Percentiles rank a stretch among this genome's conserved stretches.
phyloP scores from a whole-genome alignment of 2,113 vertebrate species.

The Myotis yumanensis region DNA sequence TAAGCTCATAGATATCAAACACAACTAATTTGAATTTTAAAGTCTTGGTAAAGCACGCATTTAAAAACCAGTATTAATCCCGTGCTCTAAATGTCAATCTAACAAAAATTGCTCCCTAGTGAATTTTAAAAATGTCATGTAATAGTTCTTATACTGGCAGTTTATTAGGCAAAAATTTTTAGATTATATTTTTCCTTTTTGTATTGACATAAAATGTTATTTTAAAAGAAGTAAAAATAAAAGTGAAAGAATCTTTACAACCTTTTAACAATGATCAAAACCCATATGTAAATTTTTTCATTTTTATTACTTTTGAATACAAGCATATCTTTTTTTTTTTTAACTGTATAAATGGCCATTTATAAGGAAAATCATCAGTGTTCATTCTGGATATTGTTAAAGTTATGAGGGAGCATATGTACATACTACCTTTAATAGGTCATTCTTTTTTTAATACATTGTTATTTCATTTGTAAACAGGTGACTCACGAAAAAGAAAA shows the following conservation, averaged over 20 bases:
- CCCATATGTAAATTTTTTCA: neutral
- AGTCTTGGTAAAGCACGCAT: neutral
- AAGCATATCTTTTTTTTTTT: neutral
- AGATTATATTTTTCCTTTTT: neutral
- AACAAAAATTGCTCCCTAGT: neutral
- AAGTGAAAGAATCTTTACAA: neutral
- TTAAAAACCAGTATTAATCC: neutral
- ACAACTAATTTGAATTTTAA: neutral
- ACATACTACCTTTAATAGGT: neutral
- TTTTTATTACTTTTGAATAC: conserved; percentile 4
- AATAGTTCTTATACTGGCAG: neutral
- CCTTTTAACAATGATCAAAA: neutral
- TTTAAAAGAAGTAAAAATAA: neutral
- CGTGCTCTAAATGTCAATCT: neutral
- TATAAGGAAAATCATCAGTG: neutral
- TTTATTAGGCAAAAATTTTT: neutral
- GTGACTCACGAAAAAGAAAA: conserved; percentile 72
- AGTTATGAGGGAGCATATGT: neutral
- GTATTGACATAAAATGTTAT: neutral
- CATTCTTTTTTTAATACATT: conserved; percentile 71
- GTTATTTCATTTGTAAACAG: conserved; percentile 77
- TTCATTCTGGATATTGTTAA: neutral
- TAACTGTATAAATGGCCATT: neutral
- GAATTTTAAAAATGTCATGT: conserved; percentile 3
- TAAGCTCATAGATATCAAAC: neutral